These are phyloP conservation scores for Stictonetta naevosa DNA, from an alignment of 2,113 vertebrate genomes.

Conservation along the genomic window DNA sequence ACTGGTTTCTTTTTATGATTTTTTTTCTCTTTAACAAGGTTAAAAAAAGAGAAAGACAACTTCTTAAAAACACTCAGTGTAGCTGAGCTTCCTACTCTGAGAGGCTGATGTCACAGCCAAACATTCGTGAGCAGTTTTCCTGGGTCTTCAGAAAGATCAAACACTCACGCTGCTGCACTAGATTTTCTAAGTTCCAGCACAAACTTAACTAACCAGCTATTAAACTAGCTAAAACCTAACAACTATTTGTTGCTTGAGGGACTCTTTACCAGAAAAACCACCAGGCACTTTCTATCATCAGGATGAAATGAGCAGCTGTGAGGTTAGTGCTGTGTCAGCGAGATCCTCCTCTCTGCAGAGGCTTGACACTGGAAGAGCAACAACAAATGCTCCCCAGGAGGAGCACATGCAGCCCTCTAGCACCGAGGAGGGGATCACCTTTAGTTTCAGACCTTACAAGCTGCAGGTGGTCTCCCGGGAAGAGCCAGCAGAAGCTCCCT, in stretches of 20 bases:
- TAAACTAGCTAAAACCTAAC: not conserved
- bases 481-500: not conserved
- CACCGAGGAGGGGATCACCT: rapidly evolving
- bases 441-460: not conserved
- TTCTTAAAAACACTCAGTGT: not conserved
- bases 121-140: not conserved
- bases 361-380: not conserved
- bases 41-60: not conserved
- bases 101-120: not conserved
- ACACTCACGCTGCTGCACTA: not conserved
- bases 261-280: not conserved
- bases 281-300: not conserved
- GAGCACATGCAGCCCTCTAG: not conserved
- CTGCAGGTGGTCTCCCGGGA: not conserved
- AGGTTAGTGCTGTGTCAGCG: not conserved
- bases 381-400: not conserved
- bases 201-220: not conserved
- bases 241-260: not conserved
- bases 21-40: too few relatives aligned
- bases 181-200: not conserved
- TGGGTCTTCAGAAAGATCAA: not conserved
- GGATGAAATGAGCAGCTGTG: not conserved
- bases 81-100: not conserved
- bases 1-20: not conserved
- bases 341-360: not conserved